Percentiles rank a stretch among this genome's conserved stretches.
These are phyloP conservation scores for Macrophya annulata DNA, from an alignment of 2,888 invertebrate species.

Conservation along the genomic window DNA sequence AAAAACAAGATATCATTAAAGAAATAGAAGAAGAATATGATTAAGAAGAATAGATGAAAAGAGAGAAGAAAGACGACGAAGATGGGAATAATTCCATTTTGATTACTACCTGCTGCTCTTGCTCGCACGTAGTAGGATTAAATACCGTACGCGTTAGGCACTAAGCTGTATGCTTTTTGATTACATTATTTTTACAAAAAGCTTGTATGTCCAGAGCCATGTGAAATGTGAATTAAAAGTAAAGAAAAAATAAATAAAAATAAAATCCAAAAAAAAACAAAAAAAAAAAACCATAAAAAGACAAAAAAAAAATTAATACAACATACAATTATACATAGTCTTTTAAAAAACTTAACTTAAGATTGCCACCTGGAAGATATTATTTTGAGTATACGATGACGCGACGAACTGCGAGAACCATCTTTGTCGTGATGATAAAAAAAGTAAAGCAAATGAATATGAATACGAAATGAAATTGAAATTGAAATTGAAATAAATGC, in stretches of 20 bases:
- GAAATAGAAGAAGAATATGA: background rate
- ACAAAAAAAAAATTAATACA: slow-evolving; percentile 32
- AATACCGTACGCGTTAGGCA: slow-evolving; percentile 59
- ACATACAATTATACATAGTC: slow-evolving; percentile 45
- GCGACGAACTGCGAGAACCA: slow-evolving; percentile 48
- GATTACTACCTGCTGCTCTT: slow-evolving; percentile 64
- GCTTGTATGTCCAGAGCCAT: slow-evolving; percentile 56
- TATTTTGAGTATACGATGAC: slow-evolving; percentile 58
- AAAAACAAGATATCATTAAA: slow-evolving; percentile 38
- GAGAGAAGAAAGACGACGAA: slow-evolving; percentile 47
- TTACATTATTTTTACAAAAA: slow-evolving; percentile 62
- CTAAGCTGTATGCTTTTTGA: slow-evolving; percentile 59
- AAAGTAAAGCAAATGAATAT: slow-evolving; percentile 11
- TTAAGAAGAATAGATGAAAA: background rate
- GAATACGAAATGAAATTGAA: background rate
- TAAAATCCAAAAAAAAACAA: slow-evolving; percentile 8
- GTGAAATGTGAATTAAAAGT: slow-evolving; percentile 59
- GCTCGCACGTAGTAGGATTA: slow-evolving; percentile 66
- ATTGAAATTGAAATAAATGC: background rate
- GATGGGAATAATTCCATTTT: slow-evolving; percentile 61
- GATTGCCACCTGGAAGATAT: slow-evolving; percentile 61
- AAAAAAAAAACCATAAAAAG: background rate
- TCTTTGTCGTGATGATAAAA: slow-evolving; percentile 52
- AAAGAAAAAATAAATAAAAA: slow-evolving; percentile 56
- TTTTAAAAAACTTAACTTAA: slow-evolving; percentile 59